These are phyloP conservation scores for Miniopterus natalensis DNA, from an alignment of 2,113 vertebrate genomes.

Conservation along the genomic window DNA sequence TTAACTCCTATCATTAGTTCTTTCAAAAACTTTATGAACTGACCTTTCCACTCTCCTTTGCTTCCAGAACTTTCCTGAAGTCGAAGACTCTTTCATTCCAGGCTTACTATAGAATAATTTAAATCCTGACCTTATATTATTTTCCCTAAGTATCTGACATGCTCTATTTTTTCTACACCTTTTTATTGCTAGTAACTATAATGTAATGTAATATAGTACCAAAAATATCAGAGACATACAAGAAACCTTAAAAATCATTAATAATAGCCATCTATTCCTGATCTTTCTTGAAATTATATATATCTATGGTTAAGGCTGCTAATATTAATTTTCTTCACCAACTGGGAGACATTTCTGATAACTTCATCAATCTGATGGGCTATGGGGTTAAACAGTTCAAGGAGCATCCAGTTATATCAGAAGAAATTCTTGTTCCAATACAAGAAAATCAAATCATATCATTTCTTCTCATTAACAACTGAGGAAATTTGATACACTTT, in stretches of 20 bases:
- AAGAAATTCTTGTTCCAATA: neutral
- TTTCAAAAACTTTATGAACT: neutral
- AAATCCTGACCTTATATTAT: neutral
- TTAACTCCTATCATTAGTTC: neutral
- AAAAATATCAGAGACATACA: neutral
- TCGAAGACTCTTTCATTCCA: neutral
- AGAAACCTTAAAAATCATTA: neutral
- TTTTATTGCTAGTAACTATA: slow-evolving; percentile 2
- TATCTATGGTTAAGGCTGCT: neutral
- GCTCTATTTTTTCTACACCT: neutral
- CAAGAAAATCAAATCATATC: slow-evolving; percentile 18
- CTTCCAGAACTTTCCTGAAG: neutral
- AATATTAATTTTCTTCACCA: neutral
- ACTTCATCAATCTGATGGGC: neutral
- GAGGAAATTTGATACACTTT: neutral
- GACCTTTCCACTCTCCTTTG: neutral
- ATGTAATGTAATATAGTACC: neutral
- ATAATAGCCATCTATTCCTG: neutral
- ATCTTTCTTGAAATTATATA: slow-evolving; percentile 19
- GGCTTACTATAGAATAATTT: neutral
- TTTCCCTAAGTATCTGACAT: neutral
- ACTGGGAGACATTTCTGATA: neutral
- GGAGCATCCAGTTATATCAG: neutral
- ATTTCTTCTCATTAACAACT: neutral
- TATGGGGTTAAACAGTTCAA: neutral